Percentiles rank a stretch among this genome's conserved stretches.
Conservation (phyloP, 2,888 invertebrate genomes). For the Himalopsyche anomala region DNA sequence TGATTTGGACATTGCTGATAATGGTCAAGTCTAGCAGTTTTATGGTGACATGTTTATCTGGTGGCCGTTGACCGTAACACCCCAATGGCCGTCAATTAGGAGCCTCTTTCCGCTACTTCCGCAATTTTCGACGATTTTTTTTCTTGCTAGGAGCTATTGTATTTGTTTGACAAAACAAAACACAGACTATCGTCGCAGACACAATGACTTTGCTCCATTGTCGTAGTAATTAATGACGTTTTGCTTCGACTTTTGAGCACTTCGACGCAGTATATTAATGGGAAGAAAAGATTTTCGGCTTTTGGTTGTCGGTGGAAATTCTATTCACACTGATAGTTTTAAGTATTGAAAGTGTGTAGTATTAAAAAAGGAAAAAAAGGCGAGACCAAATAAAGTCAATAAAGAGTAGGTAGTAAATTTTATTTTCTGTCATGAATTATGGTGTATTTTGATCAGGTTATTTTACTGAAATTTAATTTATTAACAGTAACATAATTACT, state of each 20-base stretch:
- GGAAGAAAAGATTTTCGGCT: neutral
- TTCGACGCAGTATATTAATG: neutral
- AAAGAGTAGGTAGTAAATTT: too few species aligned
- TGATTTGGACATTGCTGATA: constrained; percentile 32
- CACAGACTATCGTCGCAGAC: constrained; percentile 26
- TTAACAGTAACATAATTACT: too few species aligned
- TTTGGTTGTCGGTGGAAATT: neutral
- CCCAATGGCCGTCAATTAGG: constrained; percentile 33
- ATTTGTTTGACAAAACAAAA: constrained; percentile 37
- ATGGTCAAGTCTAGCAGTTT: constrained; percentile 8
- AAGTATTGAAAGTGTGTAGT: too few species aligned
- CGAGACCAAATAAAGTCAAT: too few species aligned
- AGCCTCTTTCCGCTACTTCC: constrained; percentile 12
- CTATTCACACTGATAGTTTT: too few species aligned
- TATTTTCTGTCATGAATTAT: too few species aligned
- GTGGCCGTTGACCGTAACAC: constrained; percentile 40
- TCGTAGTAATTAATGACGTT: neutral
- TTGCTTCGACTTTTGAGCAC: neutral
- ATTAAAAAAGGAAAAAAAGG: too few species aligned
- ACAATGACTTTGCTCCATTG: constrained; percentile 2
- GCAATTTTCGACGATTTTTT: constrained; percentile 27
- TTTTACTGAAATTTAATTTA: too few species aligned
- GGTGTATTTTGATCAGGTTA: too few species aligned
- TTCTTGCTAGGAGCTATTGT: neutral
- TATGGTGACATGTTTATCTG: constrained; percentile 25